Evolutionary conservation across 92 coral and sea anemone genomes (phyloP).

Genomic region (Palythoa heliodiscus): DNA sequence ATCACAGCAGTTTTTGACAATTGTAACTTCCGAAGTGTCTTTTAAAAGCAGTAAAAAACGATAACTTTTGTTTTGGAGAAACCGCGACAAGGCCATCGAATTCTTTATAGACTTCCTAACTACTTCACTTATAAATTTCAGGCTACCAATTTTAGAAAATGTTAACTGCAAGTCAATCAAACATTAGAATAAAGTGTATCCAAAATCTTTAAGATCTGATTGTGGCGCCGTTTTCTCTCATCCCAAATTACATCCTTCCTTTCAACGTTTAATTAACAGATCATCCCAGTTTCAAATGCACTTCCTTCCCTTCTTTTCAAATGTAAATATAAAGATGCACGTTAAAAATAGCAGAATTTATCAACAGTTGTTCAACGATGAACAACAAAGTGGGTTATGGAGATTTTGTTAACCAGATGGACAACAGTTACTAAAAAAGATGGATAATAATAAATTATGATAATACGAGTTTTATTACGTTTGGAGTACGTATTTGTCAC

Average conservation of each 20-base stretch:
- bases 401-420: neutral
- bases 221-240: neutral
- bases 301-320: neutral
- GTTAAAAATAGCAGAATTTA: neutral
- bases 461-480: neutral
- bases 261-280: conserved; percentile 6
- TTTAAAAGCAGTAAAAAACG: too few relatives aligned
- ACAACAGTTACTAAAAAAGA: neutral
- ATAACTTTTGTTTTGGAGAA: neutral
- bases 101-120: neutral
- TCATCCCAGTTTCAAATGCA: neutral
- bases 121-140: neutral
- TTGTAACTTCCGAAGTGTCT: too few relatives aligned
- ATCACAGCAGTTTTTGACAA: too few relatives aligned
- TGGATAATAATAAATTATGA: neutral
- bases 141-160: neutral
- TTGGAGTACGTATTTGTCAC: neutral
- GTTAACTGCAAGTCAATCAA: neutral
- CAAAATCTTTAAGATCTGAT: neutral
- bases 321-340: neutral
- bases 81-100: too few relatives aligned
- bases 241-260: neutral
- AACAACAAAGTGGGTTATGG: neutral
- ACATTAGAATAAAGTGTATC: neutral
- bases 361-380: neutral